Evolutionary conservation across 1,140 invertebrate species (phyloP), one percentile per base, ranked within the genome.

Genomic region (Drosophila miranda): DNA sequence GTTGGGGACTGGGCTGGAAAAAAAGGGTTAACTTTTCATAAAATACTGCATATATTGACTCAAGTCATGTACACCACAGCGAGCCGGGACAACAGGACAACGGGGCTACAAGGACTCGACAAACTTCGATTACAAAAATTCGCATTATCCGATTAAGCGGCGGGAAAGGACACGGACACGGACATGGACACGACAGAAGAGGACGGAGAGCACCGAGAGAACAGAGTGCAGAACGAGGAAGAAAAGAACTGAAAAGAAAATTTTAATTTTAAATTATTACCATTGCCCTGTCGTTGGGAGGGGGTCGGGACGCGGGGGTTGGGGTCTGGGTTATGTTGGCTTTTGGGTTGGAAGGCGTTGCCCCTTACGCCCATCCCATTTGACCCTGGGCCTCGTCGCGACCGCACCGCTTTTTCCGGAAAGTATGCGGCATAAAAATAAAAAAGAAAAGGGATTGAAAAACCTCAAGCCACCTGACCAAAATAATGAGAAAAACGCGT

Each of bases 21-120:
- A 75, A 82, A 86, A 86, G 76, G 81, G 81, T 84, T 84, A 77
- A 62, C 69, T 81, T 69, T 83, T 76, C 69, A 82, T 81, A 78
- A 77, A 78, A 78, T 70, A 86, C 71, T 84, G 62, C 76, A 83
- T 82, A 86, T 86, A 86, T 86, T 86, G 81, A 86, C 81, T 87
- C 81, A 78, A 86, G 81, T 87, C 80, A 83, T 83, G 79, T 83
- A 78, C 75, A 83, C 75, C 81, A 69, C 43, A 9, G n/a, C 13
- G 21, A 45, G 14, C 34, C 21, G 46, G 19, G 42, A 26, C 16
- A 28, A 23, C 16, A 45, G 26, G 49, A 57, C 56, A 52, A 52
- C 11, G 3, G 5, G 19, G 21, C 73, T 60, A 60, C 78, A 81
- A 82, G 74, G 79, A 83, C 78, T 81, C 74, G 59, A 63, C 81